Evolutionary conservation across 2,888 invertebrate species (phyloP), one percentile per base, ranked within the genome.

Genomic region (Platycheirus albimanus): DNA sequence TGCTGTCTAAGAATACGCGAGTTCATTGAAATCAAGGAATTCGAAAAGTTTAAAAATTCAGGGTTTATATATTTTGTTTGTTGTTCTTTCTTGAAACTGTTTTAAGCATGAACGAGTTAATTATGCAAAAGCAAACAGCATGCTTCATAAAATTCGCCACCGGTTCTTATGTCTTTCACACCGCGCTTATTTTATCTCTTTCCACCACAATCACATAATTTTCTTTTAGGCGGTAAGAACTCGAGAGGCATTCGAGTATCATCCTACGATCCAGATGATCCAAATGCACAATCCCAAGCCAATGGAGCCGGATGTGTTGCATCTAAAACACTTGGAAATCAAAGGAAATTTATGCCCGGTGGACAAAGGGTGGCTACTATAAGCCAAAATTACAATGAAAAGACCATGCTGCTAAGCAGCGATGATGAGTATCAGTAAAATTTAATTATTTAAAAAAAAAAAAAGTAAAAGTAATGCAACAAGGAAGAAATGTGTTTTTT

Each of bases 381-480:
- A 89, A 94, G 94, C 86, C 94, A 95, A 87, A 96, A 96, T 91
- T 97, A 97, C 92, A 98, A 96, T 91, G 98, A 98, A 93, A 98
- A 98, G 92, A 97, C 98, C 41, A 97, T 98, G 92, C 93, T 98
- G 85, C 93, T 98, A 86, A 97, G 97, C 92, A 98, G 98, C 86
- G 98, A 98, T 90, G 98, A 98, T 90, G 98, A 98, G 91, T 96
- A 96, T 91, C 96, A 96, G 92, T 96, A 89, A 85, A 67, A 47
- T 4, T 19, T 19, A 20, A 36, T 28, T 38, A 41, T 38, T 66
- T 52, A n/a, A n/a, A n/a, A n/a, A n/a, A n/a, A n/a, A n/a, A n/a
- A n/a, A n/a, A n/a, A n/a, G 38, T 45, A 17, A 51, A 2, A 30
- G 2, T 41, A 28, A 43, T 43, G 71, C 45, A 52, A 47, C 30